phyloP scores from a whole-genome alignment of 2,797 vertebrate genomes.

The Rallus crepitans region DNA sequence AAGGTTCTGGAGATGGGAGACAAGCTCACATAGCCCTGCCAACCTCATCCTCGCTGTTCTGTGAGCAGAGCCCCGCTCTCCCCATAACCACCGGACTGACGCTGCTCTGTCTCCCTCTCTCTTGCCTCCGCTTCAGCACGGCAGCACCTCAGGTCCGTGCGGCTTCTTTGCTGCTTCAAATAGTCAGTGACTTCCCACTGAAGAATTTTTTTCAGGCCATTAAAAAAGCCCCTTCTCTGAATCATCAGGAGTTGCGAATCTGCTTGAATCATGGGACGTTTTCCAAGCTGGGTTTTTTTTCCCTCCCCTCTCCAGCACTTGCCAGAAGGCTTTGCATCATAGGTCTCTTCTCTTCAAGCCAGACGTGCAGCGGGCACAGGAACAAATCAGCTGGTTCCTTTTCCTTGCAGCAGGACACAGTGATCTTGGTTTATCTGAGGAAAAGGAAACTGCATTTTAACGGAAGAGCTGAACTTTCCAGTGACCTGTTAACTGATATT shows the following conservation, averaged over 20 bases:
- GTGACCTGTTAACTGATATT: neutral
- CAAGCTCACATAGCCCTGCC: neutral
- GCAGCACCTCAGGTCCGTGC: neutral
- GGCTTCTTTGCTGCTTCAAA: neutral
- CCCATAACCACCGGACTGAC: neutral
- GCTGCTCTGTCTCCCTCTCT: neutral
- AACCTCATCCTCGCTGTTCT: neutral
- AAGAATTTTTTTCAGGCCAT: neutral
- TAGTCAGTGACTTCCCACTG: neutral
- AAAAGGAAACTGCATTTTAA: conserved; percentile 17
- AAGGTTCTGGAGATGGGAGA: neutral
- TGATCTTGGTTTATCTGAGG: conserved; percentile 44
- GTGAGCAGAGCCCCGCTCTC: neutral
- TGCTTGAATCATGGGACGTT: conserved; percentile 39
- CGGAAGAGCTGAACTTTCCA: neutral
- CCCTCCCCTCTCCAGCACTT: neutral
- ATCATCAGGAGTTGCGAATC: conserved; percentile 45
- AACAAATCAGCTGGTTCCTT: neutral
- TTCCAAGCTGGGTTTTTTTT: conserved; percentile 12
- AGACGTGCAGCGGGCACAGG: neutral
- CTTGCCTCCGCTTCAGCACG: fast-evolving
- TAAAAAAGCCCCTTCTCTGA: conserved; percentile 39
- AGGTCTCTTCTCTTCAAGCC: neutral
- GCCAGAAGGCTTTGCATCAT: conserved; percentile 32
- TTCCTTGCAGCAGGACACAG: neutral